These are phyloP conservation scores for Seira ritae DNA, from an alignment of 2,888 invertebrate genomes.

Conservation along the genomic window DNA sequence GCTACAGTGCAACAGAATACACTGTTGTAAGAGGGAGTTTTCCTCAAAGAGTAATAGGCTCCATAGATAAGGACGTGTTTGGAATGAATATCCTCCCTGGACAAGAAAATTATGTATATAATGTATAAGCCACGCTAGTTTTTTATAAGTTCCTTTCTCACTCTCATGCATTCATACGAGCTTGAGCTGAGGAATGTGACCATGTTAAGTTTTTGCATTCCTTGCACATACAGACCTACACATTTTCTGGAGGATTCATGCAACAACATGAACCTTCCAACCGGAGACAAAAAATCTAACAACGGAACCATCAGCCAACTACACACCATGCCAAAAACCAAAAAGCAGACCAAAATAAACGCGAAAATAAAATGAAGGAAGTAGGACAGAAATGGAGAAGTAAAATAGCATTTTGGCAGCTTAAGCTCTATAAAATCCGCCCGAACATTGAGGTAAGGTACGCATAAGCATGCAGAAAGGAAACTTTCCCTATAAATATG, in stretches of 20 bases:
- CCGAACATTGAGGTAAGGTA: background rate
- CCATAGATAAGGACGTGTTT: background rate
- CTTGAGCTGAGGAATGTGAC: background rate
- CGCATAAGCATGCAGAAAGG: background rate
- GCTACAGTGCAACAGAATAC: background rate
- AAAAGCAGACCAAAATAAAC: slow-evolving; percentile 3
- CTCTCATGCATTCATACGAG: background rate
- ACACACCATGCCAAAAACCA: background rate
- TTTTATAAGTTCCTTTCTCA: background rate
- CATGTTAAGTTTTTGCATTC: background rate
- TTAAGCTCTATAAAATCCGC: background rate
- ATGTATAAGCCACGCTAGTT: background rate
- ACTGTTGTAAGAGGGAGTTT: background rate
- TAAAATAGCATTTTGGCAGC: background rate
- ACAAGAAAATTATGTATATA: background rate
- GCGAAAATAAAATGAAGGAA: slow-evolving; percentile 2
- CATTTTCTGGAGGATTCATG: background rate
- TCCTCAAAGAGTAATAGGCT: slow-evolving; percentile 1
- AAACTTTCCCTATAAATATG: background rate
- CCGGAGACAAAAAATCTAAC: no score
- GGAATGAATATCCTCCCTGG: background rate
- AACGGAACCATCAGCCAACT: background rate
- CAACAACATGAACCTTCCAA: slow-evolving; percentile 1
- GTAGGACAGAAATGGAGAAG: background rate
- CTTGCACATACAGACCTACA: background rate